Base-by-base conservation (phyloP, 2,113 vertebrate species). In the Puntigrus tetrazona region DNA sequence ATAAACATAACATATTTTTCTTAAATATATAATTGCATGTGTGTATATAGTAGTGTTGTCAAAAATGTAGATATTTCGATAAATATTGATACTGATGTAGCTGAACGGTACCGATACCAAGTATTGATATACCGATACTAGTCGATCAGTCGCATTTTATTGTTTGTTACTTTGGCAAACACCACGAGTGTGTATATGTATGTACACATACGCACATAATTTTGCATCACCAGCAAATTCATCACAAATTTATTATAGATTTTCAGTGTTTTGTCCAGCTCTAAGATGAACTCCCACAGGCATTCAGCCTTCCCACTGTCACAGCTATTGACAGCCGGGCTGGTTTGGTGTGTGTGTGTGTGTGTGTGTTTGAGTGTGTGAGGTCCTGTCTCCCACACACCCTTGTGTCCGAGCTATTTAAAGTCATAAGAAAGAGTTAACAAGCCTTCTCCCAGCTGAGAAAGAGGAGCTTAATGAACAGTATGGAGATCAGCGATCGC, bases 401-500 rank as follows among this genome's bases (percentile, higher is more conserved):
- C 92, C 94, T 92, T 94, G 93, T 93, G 91, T 91, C 92, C 93
- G 14, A 93, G 94, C 94, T 94, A 92, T 95, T 95, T 93, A 92
- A 93, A 57, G 63, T 92, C 91, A 93, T 94, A 94, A 94, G 95
- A 90, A 88, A 87, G 75, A 85, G 82, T 87, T 88, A 86, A 90
- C 94, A 94, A 95, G 94, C 36, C 14, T 45, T 83, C 47, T 75
- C 14, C 41, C 47, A 59, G 5, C 25, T 73, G 50, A 41, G 13
- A 73, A 82, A 65, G 63, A 36, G 91, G 90, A 94, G 94, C 92
- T 93, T 95, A 95, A 95, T 94, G 93, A 96, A 95, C 94, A 93
- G 94, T 95, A 95, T 95, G 93, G 93, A 95, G 94, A 96, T 95
- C 94, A 93, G 95, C 93, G 93, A 93, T 94, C 93, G 93, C 92